These are phyloP conservation scores for Etheostoma spectabile DNA, from an alignment of 2,113 vertebrate genomes.

Conservation along the genomic window DNA sequence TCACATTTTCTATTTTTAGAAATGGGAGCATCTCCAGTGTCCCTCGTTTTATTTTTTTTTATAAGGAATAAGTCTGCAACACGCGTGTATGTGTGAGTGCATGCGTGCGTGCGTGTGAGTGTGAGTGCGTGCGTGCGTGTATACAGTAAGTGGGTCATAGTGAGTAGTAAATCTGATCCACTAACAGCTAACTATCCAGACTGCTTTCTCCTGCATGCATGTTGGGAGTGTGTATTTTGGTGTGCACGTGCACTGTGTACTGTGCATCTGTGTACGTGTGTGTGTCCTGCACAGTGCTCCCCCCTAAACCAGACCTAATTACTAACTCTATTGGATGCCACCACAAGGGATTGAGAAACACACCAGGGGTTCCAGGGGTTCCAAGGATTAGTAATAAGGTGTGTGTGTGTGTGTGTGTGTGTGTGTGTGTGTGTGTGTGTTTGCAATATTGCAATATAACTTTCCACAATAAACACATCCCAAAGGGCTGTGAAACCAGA, in stretches of 20 bases:
- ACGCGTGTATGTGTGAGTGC: background rate
- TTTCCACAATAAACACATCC: background rate
- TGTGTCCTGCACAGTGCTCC: constrained; percentile 10
- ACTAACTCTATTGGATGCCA: constrained; percentile 38
- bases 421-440: background rate
- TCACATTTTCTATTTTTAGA: constrained; percentile 72
- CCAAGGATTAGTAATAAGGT: background rate
- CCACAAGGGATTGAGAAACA: constrained; percentile 10
- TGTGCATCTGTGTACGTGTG: background rate
- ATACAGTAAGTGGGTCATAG: constrained; percentile 70
- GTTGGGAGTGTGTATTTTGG: background rate
- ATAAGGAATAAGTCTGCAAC: constrained; percentile 38
- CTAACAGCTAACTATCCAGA: background rate
- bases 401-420: background rate
- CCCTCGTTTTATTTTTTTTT: constrained; percentile 54
- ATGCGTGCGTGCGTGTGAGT: background rate
- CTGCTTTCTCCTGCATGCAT: background rate
- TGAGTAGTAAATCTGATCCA: constrained; percentile 38
- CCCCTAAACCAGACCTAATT: constrained; percentile 32
- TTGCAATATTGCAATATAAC: background rate
- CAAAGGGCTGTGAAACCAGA: background rate
- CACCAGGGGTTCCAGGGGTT: background rate
- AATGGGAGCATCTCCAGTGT: constrained; percentile 62
- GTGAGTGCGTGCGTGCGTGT: background rate
- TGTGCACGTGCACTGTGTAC: constrained; percentile 48